Evolutionary conservation across 2,888 invertebrate genomes (phyloP), one percentile per base, ranked within the genome.

Genomic region (Uloborus plumipes): DNA sequence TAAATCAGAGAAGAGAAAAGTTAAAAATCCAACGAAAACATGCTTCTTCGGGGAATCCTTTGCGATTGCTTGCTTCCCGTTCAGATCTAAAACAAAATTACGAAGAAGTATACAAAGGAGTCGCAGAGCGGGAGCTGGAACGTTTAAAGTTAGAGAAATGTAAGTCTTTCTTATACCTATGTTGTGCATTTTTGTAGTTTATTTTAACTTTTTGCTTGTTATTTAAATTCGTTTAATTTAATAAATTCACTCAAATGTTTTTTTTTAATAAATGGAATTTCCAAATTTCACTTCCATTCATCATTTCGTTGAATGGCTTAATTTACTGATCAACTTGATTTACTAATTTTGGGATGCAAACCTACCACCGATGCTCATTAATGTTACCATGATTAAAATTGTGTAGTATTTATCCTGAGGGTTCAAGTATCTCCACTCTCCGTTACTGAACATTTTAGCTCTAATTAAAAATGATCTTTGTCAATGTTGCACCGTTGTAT

Each of bases 31-130:
- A 93, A 81, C 92, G 93, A 84, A 93, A 94, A 77, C 91, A 92
- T 69, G 92, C 91, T 0, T 92, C 92, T 9, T 92, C 94, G 0
- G 92, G 92, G 79, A 97, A 97, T 90, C 97, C 97, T 0, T 90
- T 97, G 64, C 93, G 93, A 87, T 93, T 93, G 6, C 91, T 97
- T 69, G 95, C 95, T 0, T 93, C 93, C 0, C 91, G 96, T 26
- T 92, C 93, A 0, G 96, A 97, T 89, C 91, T 97, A 6, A 91
- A 92, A 72, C 92, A 93, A 79, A 95, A 95, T 83, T 97, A 97
- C 88, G 92, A 93, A 0, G 95, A 96, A 87, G 91, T 92, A 49
- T 93, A 92, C 84, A 92, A 92, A 11, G 94, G 94, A 9, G 91
- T 94, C 67, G 94, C 94, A 0, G 94, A 94, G 88, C 91, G 92